Base-by-base conservation (phyloP, 2,797 vertebrate genomes). In the Sardinella longiceps region DNA sequence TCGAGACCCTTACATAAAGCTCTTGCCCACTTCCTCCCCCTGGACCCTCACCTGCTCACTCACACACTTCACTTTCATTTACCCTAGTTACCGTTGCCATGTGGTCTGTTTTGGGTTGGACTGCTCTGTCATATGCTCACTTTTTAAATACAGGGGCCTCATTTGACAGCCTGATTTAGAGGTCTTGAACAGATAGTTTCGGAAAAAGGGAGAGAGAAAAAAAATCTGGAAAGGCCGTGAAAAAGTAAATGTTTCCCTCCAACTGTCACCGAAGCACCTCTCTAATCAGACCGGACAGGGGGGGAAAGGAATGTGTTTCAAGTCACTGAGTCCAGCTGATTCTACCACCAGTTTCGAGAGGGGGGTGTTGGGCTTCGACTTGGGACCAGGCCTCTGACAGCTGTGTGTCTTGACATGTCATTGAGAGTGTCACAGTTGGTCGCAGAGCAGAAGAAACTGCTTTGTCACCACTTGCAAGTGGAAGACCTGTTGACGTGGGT, bases 251-350 rank as follows among this genome's bases (percentile, higher is more conserved):
- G 80, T 82, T 83, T 83, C 63, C 81, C 33, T 81, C 7, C 6
- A 80, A 84, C 88, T 88, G 86, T 80, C 86, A 82, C 86, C 84
- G 80, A 81, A 86, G 33, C 30, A 30, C 81, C 85, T 63, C 77
- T 84, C 60, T 87, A 90, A 87, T 86, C 89, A 87, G 81, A 85
- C 37, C 48, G n/a, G 80, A 74, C 25, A 5, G 3, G 14, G 66
- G 66, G 63, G 30, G 30, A 1, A 70, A 80, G 86, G 86, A 90
- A 88, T 88, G 84, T 85, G 82, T 88, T 90, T 88, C 58, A 85
- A 85, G 87, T 85, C 81, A 9, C 74, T 46, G 15, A 30, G 51
- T 77, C 46, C 58, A 81, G 60, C 43, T 83, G 77, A 87, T 86
- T 74, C 80, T n/a, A 85, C 82, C 66, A 81, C 85, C 51, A 60